phyloP scores from a whole-genome alignment of 2,113 vertebrate species.

The Myotis yumanensis region DNA sequence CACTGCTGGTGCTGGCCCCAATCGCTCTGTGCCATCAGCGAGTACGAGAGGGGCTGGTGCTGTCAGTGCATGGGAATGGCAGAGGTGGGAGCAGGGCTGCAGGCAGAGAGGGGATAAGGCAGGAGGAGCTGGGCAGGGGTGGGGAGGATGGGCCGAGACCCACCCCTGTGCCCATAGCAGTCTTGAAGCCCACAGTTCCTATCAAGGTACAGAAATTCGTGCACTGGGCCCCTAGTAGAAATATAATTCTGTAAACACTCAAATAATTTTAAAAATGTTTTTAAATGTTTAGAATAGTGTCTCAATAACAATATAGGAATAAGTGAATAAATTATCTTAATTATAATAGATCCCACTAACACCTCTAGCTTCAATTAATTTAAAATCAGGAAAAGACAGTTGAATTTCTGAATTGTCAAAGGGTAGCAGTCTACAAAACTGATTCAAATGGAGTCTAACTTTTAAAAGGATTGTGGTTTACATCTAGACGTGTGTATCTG shows the following conservation, averaged over 20 bases:
- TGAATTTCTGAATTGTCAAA: constrained; percentile 10
- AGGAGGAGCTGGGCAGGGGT: no score
- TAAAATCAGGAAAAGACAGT: not conserved
- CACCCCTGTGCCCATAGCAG: no score
- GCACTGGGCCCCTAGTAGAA: no score
- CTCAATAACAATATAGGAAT: not conserved
- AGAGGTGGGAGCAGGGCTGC: no score
- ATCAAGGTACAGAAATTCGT: no score
- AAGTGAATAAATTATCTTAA: not conserved
- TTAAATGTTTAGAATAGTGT: not conserved
- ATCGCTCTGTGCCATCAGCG: no score
- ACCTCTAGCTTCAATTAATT: not conserved
- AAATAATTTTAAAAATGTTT: not conserved
- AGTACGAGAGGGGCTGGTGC: no score
- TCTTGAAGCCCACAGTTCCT: no score
- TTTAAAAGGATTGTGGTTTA: not conserved
- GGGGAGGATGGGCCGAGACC: no score
- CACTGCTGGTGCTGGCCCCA: no score
- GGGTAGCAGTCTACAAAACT: not conserved
- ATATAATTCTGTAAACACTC: not conserved
- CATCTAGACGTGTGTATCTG: not conserved
- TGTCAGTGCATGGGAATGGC: no score
- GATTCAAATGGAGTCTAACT: not conserved
- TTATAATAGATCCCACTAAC: not conserved
- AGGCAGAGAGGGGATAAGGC: no score